Base-by-base conservation (phyloP, 2,888 invertebrate genomes). In the Macrophya annulata region DNA sequence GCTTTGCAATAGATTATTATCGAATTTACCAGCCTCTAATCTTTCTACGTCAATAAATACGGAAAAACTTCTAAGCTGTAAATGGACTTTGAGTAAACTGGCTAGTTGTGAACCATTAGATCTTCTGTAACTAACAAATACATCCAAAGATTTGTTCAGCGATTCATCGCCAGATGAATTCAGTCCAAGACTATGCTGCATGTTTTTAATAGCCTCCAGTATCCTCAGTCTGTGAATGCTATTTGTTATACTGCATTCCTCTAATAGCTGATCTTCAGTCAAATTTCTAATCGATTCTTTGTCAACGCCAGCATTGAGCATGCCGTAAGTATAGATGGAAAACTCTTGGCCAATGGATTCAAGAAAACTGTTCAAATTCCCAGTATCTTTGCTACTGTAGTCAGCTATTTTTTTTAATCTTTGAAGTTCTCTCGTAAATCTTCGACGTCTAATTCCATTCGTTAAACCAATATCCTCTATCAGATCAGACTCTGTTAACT, bases 1-100 rank as follows among this genome's bases (percentile, higher is more conserved):
- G 94, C 99, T 99, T 94, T 99, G 98, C 87, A 99, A 95, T 79
- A 99, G 95, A 92, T 99, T 99, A 92, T 99, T 99, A 94, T 99
- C 99, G 94, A 99, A 99, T 94, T 99, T 99, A 68, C 99, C 99
- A 43, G 99, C 99, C 94, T 99, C 98, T 87, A 99, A 94, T 89
- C 99, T 95, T 93, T 99, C 99, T 85, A 99, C 99, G 92, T 99
- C 99, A 88, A 99, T 99, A 93, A 99, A 99, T 43, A 99, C 99
- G 43, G 98, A 97, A 94, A 99, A 99, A 0, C 99, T 99, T 90
- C 99, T 95, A 86, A 99, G 94, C 93, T 99, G 99, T 81, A 99
- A 95, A 92, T 99, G 99, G 55, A 99, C 99, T 94, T 99, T 99
- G 88, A 99, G 95, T 90, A 98, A 95, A 94, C 98, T 98, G 87